These are phyloP conservation scores for Eurytoma californica DNA, from an alignment of 2,888 invertebrate genomes.

Conservation along the genomic window DNA sequence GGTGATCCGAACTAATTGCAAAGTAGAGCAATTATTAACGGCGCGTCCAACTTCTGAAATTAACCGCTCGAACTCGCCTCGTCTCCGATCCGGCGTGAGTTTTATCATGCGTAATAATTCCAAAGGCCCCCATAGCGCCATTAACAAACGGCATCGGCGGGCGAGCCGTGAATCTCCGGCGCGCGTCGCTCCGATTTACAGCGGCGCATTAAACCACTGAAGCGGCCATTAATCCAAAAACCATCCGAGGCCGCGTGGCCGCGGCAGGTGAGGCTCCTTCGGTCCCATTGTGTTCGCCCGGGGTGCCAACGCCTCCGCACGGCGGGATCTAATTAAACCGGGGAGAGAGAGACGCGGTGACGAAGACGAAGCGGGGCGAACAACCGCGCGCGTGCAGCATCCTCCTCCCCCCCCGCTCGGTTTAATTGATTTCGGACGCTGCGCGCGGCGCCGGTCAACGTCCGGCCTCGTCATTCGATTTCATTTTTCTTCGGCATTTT, in stretches of 20 bases:
- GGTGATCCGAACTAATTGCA: no score
- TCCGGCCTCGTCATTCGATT: conserved; percentile 7
- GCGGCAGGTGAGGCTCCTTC: neutral
- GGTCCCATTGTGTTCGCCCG: neutral
- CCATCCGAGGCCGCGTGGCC: neutral
- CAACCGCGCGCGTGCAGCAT: neutral
- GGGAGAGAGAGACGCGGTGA: no score
- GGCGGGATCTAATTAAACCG: conserved; percentile 8
- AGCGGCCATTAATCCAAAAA: conserved; percentile 4
- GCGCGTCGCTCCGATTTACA: neutral
- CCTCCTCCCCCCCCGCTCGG: neutral
- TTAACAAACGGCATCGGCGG: neutral
- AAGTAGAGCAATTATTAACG: no score
- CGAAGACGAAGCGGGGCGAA: no score
- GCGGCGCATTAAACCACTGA: neutral
- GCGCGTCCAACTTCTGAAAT: no score
- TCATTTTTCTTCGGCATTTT: conserved; percentile 5
- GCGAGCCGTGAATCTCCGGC: neutral
- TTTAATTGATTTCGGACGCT: conserved; percentile 7
- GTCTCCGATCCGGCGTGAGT: no score
- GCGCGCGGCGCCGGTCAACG: neutral
- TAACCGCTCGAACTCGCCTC: no score
- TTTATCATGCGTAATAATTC: no score
- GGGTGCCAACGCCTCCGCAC: neutral
- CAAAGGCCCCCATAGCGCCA: no score